Evolutionary conservation across 2,888 invertebrate genomes (phyloP).

Genomic region (Blastobasis adustella): DNA sequence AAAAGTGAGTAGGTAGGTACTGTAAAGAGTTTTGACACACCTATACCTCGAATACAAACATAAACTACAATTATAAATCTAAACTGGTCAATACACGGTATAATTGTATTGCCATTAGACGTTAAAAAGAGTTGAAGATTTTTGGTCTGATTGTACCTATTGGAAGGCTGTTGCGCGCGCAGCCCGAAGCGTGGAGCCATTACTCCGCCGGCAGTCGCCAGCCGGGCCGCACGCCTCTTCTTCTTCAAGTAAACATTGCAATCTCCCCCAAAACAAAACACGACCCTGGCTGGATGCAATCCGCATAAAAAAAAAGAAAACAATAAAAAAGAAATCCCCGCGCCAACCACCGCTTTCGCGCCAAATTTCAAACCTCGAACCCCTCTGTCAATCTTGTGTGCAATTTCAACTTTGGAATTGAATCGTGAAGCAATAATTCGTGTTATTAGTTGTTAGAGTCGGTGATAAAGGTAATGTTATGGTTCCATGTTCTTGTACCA

Average conservation of each 20-base stretch:
- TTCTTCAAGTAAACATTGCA: slow-evolving; percentile 51
- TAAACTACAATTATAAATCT: too few species aligned
- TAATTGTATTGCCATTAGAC: too few species aligned
- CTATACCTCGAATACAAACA: too few species aligned
- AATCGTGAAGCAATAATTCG: slow-evolving; percentile 54
- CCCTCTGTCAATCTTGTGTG: slow-evolving; percentile 37
- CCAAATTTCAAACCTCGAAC: slow-evolving; percentile 24
- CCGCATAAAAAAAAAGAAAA: slow-evolving; percentile 24
- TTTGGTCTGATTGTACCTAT: too few species aligned
- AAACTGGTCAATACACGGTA: too few species aligned
- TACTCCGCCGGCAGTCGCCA: slow-evolving; percentile 69
- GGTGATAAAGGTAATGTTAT: slow-evolving; percentile 30
- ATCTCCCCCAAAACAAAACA: slow-evolving; percentile 54
- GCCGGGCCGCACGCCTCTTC: slow-evolving; percentile 64
- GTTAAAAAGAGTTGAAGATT: too few species aligned
- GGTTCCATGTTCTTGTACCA: slow-evolving; percentile 33
- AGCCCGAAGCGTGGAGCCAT: slow-evolving; percentile 35
- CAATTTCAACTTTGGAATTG: slow-evolving; percentile 36
- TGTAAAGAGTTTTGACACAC: too few species aligned
- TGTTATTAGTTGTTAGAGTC: slow-evolving; percentile 49
- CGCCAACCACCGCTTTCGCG: slow-evolving; percentile 11
- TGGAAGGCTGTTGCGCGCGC: slow-evolving; percentile 52
- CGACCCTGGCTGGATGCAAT: slow-evolving; percentile 61
- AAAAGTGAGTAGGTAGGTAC: too few species aligned
- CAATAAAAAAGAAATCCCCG: slow-evolving; percentile 17